These are phyloP conservation scores for Anomalospiza imberbis DNA, from an alignment of 2,797 vertebrate species.

Conservation along the genomic window DNA sequence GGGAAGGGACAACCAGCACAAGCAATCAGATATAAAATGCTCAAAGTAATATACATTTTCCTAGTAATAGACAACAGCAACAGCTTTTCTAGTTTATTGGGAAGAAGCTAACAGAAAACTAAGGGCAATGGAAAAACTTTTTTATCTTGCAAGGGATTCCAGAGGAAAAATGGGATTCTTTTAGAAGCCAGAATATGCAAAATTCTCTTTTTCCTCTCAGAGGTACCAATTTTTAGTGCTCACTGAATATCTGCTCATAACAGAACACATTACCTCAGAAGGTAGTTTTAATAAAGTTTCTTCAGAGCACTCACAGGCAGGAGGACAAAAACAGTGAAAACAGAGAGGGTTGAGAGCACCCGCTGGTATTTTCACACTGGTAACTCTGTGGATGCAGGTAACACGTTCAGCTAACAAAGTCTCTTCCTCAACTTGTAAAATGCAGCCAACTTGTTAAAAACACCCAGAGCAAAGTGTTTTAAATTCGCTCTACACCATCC, in stretches of 20 bases:
- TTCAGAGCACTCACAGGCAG: neutral
- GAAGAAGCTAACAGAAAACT: neutral
- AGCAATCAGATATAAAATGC: neutral
- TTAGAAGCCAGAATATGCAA: neutral
- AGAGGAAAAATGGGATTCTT: neutral
- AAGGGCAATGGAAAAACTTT: neutral
- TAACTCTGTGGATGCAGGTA: neutral
- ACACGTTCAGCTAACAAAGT: neutral
- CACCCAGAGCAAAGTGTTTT: fast-evolving
- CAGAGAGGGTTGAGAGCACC: neutral
- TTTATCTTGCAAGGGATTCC: neutral
- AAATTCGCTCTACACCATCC: fast-evolving
- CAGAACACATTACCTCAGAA: neutral
- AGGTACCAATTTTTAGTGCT: neutral
- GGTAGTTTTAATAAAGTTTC: neutral
- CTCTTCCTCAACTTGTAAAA: neutral
- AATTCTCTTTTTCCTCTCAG: neutral
- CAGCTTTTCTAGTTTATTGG: neutral
- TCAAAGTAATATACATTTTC: neutral
- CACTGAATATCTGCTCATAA: neutral
- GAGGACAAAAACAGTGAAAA: neutral
- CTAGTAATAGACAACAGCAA: neutral
- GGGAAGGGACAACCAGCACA: neutral
- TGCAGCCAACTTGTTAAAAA: neutral
- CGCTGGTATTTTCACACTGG: neutral